phyloP scores from a whole-genome alignment of 2,888 invertebrate species.

The Platerodrilus igneus region DNA sequence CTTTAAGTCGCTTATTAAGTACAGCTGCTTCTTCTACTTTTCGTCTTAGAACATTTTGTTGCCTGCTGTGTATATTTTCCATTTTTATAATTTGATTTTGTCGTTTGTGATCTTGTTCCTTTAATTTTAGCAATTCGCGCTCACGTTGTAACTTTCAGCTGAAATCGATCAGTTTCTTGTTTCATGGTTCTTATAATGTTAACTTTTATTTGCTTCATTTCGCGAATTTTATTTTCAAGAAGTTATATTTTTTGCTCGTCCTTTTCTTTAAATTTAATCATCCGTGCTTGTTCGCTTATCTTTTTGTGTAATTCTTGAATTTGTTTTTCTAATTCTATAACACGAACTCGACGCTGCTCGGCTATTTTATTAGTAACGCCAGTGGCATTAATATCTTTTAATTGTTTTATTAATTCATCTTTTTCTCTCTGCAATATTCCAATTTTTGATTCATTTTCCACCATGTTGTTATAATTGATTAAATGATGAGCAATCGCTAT shows the following conservation, averaged over 20 bases:
- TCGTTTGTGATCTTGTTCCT: constrained; percentile 76
- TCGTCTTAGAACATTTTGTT: constrained; percentile 77
- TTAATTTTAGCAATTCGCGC: constrained; percentile 70
- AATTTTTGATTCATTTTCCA: constrained; percentile 67
- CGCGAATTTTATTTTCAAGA: constrained; percentile 66
- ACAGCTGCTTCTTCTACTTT: constrained; percentile 87
- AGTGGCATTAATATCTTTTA: constrained; percentile 60
- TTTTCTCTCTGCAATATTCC: constrained; percentile 67
- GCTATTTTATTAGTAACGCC: constrained; percentile 54
- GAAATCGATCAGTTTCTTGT: constrained; percentile 76
- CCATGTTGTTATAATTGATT: constrained; percentile 46
- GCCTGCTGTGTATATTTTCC: constrained; percentile 71
- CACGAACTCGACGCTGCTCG: constrained; percentile 71
- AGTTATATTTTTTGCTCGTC: constrained; percentile 71
- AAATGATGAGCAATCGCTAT: constrained; percentile 52
- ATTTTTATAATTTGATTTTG: constrained; percentile 75
- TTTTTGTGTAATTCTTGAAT: constrained; percentile 69
- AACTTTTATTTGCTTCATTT: constrained; percentile 78
- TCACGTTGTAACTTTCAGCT: constrained; percentile 77
- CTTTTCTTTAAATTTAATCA: constrained; percentile 73
- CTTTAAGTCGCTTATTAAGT: constrained; percentile 77
- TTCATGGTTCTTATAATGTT: constrained; percentile 65
- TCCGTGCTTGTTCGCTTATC: constrained; percentile 45
- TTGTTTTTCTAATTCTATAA: constrained; percentile 73
- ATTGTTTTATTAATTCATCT: constrained; percentile 62